A percentile compares a stretch with the other conserved stretches of the same genome.
phyloP scores from a whole-genome alignment of 2,113 vertebrate species.

The Lagopus leucura region DNA sequence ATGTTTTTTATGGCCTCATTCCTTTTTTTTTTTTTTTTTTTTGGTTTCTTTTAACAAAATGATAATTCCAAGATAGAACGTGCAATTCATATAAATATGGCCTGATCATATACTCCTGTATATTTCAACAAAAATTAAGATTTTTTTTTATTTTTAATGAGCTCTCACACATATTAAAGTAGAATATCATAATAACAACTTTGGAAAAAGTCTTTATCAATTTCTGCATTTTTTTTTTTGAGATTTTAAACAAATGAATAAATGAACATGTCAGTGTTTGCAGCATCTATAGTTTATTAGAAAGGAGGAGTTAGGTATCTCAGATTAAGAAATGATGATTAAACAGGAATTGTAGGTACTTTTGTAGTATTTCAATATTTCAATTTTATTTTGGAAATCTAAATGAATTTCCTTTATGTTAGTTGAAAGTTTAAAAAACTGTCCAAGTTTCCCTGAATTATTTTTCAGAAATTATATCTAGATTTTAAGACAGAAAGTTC shows the following conservation, averaged over 20 bases:
- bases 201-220: neutral
- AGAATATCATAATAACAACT: neutral
- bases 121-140: neutral
- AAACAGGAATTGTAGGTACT: neutral
- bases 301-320: neutral
- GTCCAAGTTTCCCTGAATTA: neutral
- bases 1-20: conserved; percentile 54
- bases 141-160: neutral
- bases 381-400: neutral
- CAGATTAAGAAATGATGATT: neutral
- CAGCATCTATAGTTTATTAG: neutral
- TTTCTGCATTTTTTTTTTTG: neutral
- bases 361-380: neutral
- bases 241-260: neutral
- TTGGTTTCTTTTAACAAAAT: neutral
- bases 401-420: neutral
- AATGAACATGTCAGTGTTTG: neutral
- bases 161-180: neutral
- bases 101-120: neutral
- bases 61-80: neutral
- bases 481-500: neutral
- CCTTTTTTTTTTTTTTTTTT: neutral
- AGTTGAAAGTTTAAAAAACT: neutral
- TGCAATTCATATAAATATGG: neutral
- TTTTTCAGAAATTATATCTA: neutral